A percentile compares a stretch with the other conserved stretches of the same genome.
Conservation (phyloP, 1,140 invertebrate species). For the Condylostylus longicornis region DNA sequence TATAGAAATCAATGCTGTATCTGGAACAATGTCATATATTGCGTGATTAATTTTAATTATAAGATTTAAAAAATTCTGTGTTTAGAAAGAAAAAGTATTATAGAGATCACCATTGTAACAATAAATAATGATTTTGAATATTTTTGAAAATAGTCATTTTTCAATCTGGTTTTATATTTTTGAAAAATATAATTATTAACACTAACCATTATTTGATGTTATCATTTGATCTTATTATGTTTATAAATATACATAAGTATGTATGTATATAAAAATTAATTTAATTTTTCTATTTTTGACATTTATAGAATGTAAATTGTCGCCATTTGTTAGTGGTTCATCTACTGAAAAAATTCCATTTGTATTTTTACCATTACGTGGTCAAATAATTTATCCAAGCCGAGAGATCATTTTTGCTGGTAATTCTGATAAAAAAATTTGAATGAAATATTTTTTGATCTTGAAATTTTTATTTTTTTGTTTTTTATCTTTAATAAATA, state of each 20-base stretch:
- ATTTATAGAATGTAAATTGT: constrained; percentile 59
- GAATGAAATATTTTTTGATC: neutral
- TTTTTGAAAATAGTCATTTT: too few relatives aligned
- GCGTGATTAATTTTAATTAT: too few relatives aligned
- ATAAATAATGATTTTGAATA: too few relatives aligned
- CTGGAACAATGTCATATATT: too few relatives aligned
- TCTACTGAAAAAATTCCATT: constrained; percentile 69
- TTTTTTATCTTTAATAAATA: constrained; percentile 9
- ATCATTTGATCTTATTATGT: constrained; percentile 1
- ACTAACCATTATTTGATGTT: too few relatives aligned
- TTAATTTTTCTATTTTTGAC: constrained; percentile 5
- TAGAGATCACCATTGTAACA: too few relatives aligned
- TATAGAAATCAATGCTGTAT: too few relatives aligned
- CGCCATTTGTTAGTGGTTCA: constrained; percentile 58
- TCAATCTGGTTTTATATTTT: too few relatives aligned
- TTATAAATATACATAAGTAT: constrained; percentile 4
- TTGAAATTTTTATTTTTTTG: neutral
- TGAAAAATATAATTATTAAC: too few relatives aligned
- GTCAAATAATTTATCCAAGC: constrained; percentile 73
- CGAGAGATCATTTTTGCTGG: constrained; percentile 68
- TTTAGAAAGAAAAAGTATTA: too few relatives aligned
- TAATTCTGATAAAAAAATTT: constrained; percentile 34
- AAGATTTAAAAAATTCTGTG: too few relatives aligned
- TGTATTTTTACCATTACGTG: constrained; percentile 65
- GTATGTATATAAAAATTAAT: neutral